These are phyloP conservation scores for Nebria salina DNA, from an alignment of 2,888 invertebrate genomes.

Conservation along the genomic window DNA sequence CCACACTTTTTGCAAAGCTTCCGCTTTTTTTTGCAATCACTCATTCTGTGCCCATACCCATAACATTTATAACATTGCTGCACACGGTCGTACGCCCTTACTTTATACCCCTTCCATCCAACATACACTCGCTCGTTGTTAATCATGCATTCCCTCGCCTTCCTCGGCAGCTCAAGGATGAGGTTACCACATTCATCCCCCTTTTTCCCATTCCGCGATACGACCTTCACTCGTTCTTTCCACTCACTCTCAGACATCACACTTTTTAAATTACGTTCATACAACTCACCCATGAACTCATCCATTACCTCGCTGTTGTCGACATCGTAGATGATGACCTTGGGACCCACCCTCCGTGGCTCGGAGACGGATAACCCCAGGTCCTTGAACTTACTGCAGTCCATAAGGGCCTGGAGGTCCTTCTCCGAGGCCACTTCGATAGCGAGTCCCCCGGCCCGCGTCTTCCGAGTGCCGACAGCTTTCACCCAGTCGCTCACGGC, in stretches of 20 bases:
- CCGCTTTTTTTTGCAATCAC: too few species aligned
- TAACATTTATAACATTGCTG: neutral
- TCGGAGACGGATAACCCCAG: neutral
- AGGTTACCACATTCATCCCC: neutral
- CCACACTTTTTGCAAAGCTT: neutral
- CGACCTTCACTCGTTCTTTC: neutral
- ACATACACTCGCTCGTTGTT: neutral
- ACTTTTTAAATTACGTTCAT: neutral
- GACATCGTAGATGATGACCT: neutral
- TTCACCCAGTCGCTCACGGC: neutral
- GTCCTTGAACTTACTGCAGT: neutral
- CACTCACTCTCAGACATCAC: neutral
- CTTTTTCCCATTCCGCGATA: neutral
- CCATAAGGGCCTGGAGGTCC: neutral
- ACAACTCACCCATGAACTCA: neutral
- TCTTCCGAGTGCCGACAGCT: neutral
- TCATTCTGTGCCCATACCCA: too few species aligned
- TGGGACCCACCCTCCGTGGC: neutral
- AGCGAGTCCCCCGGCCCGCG: neutral
- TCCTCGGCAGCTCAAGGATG: neutral
- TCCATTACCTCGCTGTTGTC: fast-evolving
- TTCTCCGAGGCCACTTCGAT: neutral
- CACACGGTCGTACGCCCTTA: neutral
- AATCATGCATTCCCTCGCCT: neutral
- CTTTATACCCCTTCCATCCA: neutral